Conservation (phyloP, 2,113 vertebrate genomes). For the Agelaius phoeniceus region DNA sequence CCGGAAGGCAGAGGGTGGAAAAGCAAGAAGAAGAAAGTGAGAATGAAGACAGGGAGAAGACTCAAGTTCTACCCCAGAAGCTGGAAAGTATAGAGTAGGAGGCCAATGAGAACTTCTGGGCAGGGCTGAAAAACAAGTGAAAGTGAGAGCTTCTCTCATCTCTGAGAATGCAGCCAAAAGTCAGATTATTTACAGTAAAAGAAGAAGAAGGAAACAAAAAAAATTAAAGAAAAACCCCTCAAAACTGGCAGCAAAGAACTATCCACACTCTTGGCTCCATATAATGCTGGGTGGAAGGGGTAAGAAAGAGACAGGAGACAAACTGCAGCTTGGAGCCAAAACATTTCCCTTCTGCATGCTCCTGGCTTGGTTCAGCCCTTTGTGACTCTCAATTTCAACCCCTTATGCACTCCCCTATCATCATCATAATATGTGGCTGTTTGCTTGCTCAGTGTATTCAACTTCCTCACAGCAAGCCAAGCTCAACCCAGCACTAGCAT, state of each 20-base stretch:
- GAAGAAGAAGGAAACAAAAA: not conserved
- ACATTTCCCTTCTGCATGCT: constrained; percentile 18
- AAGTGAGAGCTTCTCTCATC: constrained; percentile 39
- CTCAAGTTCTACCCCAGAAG: constrained; percentile 17
- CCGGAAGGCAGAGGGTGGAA: not conserved
- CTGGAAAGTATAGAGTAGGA: constrained; percentile 1
- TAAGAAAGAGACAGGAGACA: not conserved
- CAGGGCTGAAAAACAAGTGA: constrained; percentile 37
- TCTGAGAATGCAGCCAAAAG: constrained; percentile 7
- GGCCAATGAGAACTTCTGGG: not conserved
- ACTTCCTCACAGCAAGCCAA: constrained; percentile 37
- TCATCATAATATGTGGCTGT: constrained; percentile 35
- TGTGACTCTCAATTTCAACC: constrained; percentile 44
- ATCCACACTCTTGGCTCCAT: not conserved
- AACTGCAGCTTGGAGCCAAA: not conserved
- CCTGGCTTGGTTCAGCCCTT: constrained; percentile 20
- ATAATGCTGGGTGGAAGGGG: not conserved
- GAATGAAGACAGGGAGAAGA: not conserved
- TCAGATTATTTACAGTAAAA: constrained; percentile 5
- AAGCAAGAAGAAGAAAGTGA: not conserved
- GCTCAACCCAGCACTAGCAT: constrained; percentile 5
- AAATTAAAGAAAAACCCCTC: not conserved
- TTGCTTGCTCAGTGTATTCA: constrained; percentile 31
- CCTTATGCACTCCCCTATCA: not conserved
- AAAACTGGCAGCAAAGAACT: constrained; percentile 10